Base-by-base conservation (phyloP, 2,797 vertebrate species). In the Pitangus sulphuratus region DNA sequence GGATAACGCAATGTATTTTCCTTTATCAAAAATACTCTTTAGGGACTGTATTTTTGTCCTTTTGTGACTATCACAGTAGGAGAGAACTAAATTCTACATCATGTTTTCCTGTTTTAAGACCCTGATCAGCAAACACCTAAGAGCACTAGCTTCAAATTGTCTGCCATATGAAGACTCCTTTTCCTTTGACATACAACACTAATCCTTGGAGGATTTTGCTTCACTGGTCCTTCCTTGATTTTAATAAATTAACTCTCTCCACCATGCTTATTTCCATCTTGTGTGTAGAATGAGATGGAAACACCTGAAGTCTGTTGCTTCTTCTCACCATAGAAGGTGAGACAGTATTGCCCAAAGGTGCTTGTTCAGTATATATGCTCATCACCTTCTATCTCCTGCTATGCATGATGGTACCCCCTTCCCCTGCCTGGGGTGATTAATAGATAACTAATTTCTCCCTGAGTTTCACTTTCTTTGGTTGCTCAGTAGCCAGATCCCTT, bases 391-490 rank as follows among this genome's bases (percentile, higher is more conserved):
- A 16, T 35, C 30, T 87, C 58, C 58, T 69, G 25, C 57, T 60
- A 15, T 24, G 53, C 31, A 24, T 1, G 8, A 39, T 6, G 24
- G 18, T 37, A 35, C 9, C 22, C 1, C 0, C 6, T 45, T 83
- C 90, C 86, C 39, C 37, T 54, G 42, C 39, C 65, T 68, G 30
- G 5, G 3, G 26, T 57, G 72, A 53, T 54, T 35, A 64, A 51
- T 8, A 68, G 35, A 44, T n/a, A 4, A 53, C 11, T 31, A 19
- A 12, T 64, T 80, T 50, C 28, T 62, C 69, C 66, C 12, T 44
- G 13, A 15, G 22, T 90, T 86, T 90, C 31, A 72, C n/a, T 86
- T 61, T 35, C 19, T 44, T 76, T 58, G 35, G 20, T 62, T 93
- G 35, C n/a, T 60, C 70, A 50, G 61, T 22, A 75, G 42, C n/a